These are phyloP conservation scores for Brenthis ino DNA, from an alignment of 2,888 invertebrate species.

Conservation along the genomic window DNA sequence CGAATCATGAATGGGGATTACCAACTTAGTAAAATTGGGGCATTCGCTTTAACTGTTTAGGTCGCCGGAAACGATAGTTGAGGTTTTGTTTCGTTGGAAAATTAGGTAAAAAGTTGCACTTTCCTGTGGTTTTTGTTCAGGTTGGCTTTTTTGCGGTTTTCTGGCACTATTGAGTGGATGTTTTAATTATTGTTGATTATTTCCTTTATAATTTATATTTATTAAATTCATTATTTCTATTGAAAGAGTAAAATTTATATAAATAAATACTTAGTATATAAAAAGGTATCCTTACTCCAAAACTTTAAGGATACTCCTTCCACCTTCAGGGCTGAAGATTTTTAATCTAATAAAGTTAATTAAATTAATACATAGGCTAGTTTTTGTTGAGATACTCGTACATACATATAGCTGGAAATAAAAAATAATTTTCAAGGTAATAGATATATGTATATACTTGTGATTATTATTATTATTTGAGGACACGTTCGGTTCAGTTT, in stretches of 20 bases:
- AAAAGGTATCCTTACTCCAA: too few relatives aligned
- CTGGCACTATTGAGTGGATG: constrained; percentile 13
- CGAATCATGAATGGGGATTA: constrained; percentile 66
- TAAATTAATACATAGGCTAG: too few relatives aligned
- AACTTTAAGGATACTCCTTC: too few relatives aligned
- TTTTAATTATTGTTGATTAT: constrained; percentile 20
- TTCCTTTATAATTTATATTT: not conserved
- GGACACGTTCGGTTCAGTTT: too few relatives aligned
- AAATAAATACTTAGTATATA: not conserved
- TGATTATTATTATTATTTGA: too few relatives aligned
- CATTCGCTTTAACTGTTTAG: constrained; percentile 40
- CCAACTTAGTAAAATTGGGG: constrained; percentile 61
- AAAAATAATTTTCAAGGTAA: too few relatives aligned
- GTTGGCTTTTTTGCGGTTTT: constrained; percentile 16
- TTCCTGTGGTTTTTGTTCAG: constrained; percentile 24
- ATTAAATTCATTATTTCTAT: not conserved
- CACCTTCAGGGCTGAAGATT: too few relatives aligned
- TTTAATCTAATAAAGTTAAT: too few relatives aligned
- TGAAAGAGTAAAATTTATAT: too few relatives aligned
- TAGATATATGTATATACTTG: too few relatives aligned
- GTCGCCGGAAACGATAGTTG: constrained; percentile 36
- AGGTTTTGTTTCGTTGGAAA: constrained; percentile 31
- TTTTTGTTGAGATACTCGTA: too few relatives aligned
- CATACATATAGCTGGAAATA: too few relatives aligned
- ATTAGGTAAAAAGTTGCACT: constrained; percentile 30